Conservation (phyloP, 2,797 vertebrate species). For the Okamejei kenojei region DNA sequence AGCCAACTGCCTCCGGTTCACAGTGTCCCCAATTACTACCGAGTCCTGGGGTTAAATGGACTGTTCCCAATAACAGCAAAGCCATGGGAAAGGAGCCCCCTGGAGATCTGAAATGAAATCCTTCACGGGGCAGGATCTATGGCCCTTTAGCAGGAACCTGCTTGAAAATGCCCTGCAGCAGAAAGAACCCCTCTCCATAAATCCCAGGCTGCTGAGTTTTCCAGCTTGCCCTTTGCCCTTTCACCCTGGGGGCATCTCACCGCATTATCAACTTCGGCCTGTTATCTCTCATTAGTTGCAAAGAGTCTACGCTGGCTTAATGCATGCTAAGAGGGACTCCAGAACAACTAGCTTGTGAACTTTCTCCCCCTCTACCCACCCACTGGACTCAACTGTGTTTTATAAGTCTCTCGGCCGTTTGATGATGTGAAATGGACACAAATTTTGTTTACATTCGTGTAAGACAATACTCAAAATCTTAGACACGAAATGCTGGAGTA, state of each 20-base stretch:
- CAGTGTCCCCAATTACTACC: neutral
- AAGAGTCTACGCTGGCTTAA: neutral
- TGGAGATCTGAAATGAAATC: constrained; percentile 35
- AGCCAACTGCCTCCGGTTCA: neutral
- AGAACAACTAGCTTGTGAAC: neutral
- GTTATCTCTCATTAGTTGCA: constrained; percentile 34
- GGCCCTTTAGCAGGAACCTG: constrained; percentile 14
- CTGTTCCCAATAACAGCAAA: too few relatives aligned
- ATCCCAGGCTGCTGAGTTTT: constrained; percentile 26
- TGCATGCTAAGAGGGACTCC: neutral
- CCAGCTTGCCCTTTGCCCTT: constrained; percentile 28
- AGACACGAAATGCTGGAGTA: too few relatives aligned
- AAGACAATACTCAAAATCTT: neutral
- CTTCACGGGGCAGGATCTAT: constrained; percentile 5
- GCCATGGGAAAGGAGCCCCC: neutral
- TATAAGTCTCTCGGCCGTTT: neutral
- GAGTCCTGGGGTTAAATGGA: neutral
- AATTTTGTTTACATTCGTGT: neutral
- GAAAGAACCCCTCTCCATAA: constrained; percentile 31
- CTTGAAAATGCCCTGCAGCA: neutral
- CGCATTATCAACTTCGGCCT: neutral
- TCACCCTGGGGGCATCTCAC: neutral
- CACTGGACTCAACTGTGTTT: neutral
- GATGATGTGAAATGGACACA: neutral
- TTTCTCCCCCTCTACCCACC: neutral